A percentile compares a stretch with the other conserved stretches of the same genome.
These are phyloP conservation scores for Nothobranchius furzeri DNA, from an alignment of 2,113 vertebrate species.

Conservation along the genomic window DNA sequence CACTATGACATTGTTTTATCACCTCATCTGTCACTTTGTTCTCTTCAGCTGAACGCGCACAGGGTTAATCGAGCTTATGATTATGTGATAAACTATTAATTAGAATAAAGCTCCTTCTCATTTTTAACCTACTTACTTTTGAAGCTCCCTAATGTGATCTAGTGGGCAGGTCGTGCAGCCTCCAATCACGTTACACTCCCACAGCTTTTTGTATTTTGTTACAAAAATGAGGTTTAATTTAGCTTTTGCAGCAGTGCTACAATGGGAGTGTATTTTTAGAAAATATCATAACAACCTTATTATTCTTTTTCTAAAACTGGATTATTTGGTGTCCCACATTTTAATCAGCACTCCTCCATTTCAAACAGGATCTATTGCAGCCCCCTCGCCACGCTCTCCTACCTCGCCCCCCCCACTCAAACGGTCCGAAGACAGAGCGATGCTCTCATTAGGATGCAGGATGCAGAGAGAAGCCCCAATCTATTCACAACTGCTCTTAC, in stretches of 20 bases:
- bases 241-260: slow-evolving; percentile 24
- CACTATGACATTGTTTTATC: neutral
- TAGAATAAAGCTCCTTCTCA: slow-evolving; percentile 46
- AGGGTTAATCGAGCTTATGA: slow-evolving; percentile 51
- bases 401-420: slow-evolving; percentile 53
- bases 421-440: slow-evolving; percentile 42
- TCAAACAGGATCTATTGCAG: slow-evolving; percentile 57
- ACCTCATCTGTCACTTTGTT: slow-evolving; percentile 28
- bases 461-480: slow-evolving; percentile 56
- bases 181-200: slow-evolving; percentile 2
- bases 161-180: slow-evolving; percentile 20
- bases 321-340: slow-evolving; percentile 52
- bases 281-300: slow-evolving; percentile 48
- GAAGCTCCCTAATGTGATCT: slow-evolving; percentile 42
- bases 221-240: slow-evolving; percentile 3
- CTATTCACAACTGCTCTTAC: slow-evolving; percentile 60
- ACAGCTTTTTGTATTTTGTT: slow-evolving; percentile 1
- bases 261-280: slow-evolving; percentile 49
- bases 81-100: slow-evolving; percentile 58
- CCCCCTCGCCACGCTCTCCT: slow-evolving; percentile 42
- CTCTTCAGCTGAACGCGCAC: slow-evolving; percentile 25
- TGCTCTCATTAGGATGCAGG: slow-evolving; percentile 61
- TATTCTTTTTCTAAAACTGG: slow-evolving; percentile 50
- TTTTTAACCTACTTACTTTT: slow-evolving; percentile 47
- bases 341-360: slow-evolving; percentile 57